Conservation (phyloP, 1,140 invertebrate genomes). For the Drosophila pectinifera region DNA sequence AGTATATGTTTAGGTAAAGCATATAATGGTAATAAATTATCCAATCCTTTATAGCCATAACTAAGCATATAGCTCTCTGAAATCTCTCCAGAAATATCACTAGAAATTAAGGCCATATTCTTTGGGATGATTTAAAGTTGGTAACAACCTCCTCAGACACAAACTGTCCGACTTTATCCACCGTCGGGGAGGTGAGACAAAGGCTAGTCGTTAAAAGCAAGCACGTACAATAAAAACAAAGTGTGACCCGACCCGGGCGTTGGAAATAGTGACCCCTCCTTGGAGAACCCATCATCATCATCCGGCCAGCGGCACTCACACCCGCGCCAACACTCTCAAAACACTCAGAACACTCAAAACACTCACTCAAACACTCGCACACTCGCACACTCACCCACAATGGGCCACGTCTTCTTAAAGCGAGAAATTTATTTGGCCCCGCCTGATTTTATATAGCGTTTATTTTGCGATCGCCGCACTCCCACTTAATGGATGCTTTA, state of each 20-base stretch:
- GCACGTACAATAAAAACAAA: slow-evolving; percentile 71
- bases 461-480: slow-evolving; percentile 58
- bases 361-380: slow-evolving; percentile 14
- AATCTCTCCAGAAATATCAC: background rate
- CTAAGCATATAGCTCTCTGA: no score
- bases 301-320: slow-evolving; percentile 9
- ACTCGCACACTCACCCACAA: slow-evolving; percentile 3
- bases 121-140: background rate
- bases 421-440: slow-evolving; percentile 72
- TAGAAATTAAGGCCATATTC: background rate
- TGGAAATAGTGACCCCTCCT: slow-evolving; percentile 41
- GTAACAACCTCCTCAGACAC: background rate
- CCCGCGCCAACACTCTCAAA: no score
- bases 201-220: slow-evolving; percentile 61
- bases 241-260: slow-evolving; percentile 51
- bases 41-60: no score
- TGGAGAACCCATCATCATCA: background rate
- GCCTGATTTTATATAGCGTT: slow-evolving; percentile 75
- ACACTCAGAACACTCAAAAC: slow-evolving; percentile 1
- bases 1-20: no score
- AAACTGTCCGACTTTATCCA: slow-evolving; percentile 1
- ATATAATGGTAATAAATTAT: no score
- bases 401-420: slow-evolving; percentile 61
- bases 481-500: slow-evolving; percentile 75
- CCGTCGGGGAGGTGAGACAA: slow-evolving; percentile 16